phyloP scores from a whole-genome alignment of 2,113 vertebrate species.

The Oryzias melastigma region DNA sequence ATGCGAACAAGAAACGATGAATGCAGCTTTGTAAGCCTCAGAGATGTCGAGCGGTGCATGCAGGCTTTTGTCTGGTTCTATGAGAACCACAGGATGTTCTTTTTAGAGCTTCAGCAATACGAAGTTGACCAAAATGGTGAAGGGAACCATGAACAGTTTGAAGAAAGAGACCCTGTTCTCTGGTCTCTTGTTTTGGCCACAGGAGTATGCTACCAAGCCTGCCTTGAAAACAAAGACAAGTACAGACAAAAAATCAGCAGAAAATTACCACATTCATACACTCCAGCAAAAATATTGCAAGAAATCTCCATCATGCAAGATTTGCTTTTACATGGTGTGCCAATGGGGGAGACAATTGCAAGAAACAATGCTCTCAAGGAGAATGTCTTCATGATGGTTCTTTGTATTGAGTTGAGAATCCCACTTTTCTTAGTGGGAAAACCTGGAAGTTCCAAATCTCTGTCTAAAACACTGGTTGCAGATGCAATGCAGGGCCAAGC shows the following conservation, averaged over 20 bases:
- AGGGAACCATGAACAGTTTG: fast-evolving
- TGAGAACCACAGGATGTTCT: conserved; percentile 66
- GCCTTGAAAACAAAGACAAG: conserved; percentile 81
- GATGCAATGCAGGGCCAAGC: conserved; percentile 96
- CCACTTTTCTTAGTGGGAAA: conserved; percentile 96
- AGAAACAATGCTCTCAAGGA: conserved; percentile 91
- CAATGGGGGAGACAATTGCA: conserved; percentile 86
- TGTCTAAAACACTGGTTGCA: conserved; percentile 93
- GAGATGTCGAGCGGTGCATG: conserved; percentile 95
- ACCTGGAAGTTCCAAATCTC: conserved; percentile 96
- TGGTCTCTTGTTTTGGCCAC: conserved; percentile 89
- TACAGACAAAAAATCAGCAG: conserved; percentile 80
- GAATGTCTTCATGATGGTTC: conserved; percentile 97
- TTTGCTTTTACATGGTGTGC: conserved; percentile 83
- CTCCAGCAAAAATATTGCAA: conserved; percentile 73
- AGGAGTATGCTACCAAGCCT: conserved; percentile 92
- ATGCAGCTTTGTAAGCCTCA: conserved; percentile 91
- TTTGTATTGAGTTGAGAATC: conserved; percentile 93
- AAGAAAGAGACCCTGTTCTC: conserved; percentile 64
- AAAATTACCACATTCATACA: conserved; percentile 70
- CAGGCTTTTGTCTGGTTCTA: conserved; percentile 88
- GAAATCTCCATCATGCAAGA: conserved; percentile 86
- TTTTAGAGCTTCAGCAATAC: conserved; percentile 71
- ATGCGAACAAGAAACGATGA: conserved; percentile 85
- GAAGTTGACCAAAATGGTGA: conserved; percentile 14